A percentile compares a stretch with the other conserved stretches of the same genome.
phyloP scores from a whole-genome alignment of 2,113 vertebrate species.

The Lepus timidus region DNA sequence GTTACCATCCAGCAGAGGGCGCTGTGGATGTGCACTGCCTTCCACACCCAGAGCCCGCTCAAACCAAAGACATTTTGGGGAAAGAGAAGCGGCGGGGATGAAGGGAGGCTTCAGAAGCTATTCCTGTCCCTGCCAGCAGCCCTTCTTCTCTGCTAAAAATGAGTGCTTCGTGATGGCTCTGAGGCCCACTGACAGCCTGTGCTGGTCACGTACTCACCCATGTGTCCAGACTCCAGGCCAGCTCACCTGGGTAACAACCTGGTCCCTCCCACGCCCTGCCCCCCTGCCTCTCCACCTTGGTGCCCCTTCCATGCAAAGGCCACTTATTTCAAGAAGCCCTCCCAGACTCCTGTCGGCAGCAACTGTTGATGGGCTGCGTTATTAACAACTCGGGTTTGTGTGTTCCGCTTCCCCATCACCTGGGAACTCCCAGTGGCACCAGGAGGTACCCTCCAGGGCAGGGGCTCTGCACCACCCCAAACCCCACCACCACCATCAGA shows the following conservation, averaged over 20 bases:
- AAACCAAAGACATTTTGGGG: background rate
- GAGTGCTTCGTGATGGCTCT: constrained; percentile 49
- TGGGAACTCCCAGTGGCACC: fast-evolving
- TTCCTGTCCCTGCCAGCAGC: constrained; percentile 58
- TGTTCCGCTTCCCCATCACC: background rate
- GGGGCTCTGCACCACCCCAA: background rate
- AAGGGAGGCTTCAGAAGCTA: constrained; percentile 49
- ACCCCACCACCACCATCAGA: background rate
- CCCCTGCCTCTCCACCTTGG: background rate
- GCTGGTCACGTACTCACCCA: background rate
- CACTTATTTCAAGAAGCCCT: background rate
- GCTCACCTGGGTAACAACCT: background rate
- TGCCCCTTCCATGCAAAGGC: background rate
- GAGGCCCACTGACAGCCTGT: constrained; percentile 62
- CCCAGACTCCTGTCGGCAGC: background rate
- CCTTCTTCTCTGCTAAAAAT: constrained; percentile 65
- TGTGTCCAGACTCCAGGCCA: background rate
- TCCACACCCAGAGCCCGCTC: background rate
- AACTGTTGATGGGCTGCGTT: background rate
- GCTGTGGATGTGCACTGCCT: constrained; percentile 58
- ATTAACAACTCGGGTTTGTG: fast-evolving
- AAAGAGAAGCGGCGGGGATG: background rate
- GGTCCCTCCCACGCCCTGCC: background rate
- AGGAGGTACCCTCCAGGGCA: background rate
- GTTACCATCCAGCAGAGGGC: constrained; percentile 71